Evolutionary conservation across 2,797 vertebrate genomes (phyloP).

Genomic region (Hypotaenidia philippensis): DNA sequence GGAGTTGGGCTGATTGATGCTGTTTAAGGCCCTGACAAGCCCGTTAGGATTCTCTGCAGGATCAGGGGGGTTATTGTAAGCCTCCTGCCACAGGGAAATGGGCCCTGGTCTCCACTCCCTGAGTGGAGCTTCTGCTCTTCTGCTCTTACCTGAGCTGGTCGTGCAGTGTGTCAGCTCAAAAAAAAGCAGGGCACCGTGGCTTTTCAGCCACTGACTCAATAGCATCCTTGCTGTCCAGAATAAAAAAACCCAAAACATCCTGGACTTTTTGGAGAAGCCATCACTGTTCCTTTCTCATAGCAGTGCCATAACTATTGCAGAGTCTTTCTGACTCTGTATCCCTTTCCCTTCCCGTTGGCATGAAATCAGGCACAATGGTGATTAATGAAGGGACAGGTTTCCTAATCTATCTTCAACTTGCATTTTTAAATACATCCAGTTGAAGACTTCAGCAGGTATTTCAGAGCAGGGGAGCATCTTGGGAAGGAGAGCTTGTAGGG

Average conservation of each 20-base stretch:
- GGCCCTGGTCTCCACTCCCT: background rate
- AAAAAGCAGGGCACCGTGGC: background rate
- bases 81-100: background rate
- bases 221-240: conserved; percentile 10
- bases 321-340: conserved; percentile 13
- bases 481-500: background rate
- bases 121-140: background rate
- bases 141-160: background rate
- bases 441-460: background rate
- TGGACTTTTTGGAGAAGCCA: background rate
- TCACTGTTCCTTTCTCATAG: background rate
- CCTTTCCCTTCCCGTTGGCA: background rate
- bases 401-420: background rate
- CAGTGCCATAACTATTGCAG: background rate
- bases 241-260: background rate
- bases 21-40: conserved; percentile 5
- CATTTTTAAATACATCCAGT: background rate
- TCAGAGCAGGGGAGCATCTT: background rate
- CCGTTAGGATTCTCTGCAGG: conserved; percentile 27
- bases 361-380: background rate
- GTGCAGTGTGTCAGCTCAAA: background rate
- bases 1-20: conserved; percentile 60
- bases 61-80: conserved; percentile 15
- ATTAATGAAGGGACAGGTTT: background rate
- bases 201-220: conserved; percentile 24